phyloP scores from a whole-genome alignment of 2,113 vertebrate genomes.

The Phyllostomus discolor region DNA sequence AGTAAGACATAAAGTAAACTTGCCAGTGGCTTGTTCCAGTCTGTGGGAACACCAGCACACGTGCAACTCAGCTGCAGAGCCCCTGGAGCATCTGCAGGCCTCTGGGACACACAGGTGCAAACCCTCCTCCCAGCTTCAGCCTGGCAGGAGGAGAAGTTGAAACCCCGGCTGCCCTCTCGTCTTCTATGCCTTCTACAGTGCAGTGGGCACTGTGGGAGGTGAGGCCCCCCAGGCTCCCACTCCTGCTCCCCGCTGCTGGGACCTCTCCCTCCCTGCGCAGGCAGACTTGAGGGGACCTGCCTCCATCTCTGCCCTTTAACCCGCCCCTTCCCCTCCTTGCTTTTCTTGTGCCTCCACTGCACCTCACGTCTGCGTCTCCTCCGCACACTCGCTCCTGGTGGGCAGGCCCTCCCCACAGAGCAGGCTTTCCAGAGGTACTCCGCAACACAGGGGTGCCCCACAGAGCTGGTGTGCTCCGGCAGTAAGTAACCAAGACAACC shows the following conservation, averaged over 20 bases:
- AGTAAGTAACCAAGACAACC: neutral
- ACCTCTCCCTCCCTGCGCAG: too few species aligned
- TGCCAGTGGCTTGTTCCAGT: neutral
- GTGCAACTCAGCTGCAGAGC: too few species aligned
- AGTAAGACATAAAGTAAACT: neutral
- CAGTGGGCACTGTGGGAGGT: neutral
- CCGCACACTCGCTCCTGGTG: neutral
- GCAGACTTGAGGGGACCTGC: neutral
- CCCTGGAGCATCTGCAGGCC: neutral
- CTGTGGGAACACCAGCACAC: neutral
- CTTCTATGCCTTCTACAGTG: rapidly evolving
- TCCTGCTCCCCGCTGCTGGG: neutral
- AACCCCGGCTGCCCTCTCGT: too few species aligned
- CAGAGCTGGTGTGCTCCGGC: neutral
- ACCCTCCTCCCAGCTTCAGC: neutral
- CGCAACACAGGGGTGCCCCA: neutral
- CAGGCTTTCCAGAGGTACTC: neutral
- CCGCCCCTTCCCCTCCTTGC: neutral
- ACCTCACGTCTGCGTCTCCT: neutral
- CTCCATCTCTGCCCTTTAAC: neutral
- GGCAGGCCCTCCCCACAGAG: neutral
- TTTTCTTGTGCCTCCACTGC: neutral
- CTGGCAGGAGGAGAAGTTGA: neutral
- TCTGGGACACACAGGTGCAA: neutral
- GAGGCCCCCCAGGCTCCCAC: neutral